Conservation (phyloP, 2,113 vertebrate genomes). For the human region DNA sequence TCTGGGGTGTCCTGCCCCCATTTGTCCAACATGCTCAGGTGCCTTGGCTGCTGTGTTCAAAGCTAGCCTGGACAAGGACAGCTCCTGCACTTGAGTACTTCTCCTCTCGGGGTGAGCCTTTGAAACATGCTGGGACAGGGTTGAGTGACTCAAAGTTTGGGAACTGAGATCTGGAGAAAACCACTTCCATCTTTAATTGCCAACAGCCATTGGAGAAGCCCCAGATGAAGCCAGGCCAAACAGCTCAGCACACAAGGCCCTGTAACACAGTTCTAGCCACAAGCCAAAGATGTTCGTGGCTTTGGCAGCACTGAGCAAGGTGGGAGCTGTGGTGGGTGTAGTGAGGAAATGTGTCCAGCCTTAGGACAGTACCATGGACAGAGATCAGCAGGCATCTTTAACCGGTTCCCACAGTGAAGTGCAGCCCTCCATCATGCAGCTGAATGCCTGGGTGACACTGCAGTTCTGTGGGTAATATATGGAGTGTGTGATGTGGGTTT, state of each 20-base stretch:
- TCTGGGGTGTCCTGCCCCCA: background rate
- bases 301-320: background rate
- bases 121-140: constrained; percentile 2
- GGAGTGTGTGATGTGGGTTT: background rate
- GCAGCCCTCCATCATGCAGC: background rate
- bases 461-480: background rate
- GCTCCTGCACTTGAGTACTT: background rate
- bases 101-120: background rate
- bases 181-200: constrained; percentile 15
- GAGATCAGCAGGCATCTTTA: constrained; percentile 17
- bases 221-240: background rate
- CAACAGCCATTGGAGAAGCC: background rate
- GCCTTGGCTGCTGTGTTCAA: background rate
- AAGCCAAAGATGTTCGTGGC: background rate
- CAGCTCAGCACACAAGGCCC: background rate
- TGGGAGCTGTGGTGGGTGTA: background rate
- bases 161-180: background rate
- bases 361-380: constrained; percentile 67
- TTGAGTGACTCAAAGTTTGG: constrained; percentile 5
- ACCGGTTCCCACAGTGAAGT: background rate
- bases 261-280: background rate
- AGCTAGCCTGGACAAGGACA: background rate
- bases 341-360: background rate
- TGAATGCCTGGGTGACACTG: background rate
- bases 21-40: background rate